phyloP scores from a whole-genome alignment of 2,888 invertebrate genomes.

The Exocentrus adspersus region DNA sequence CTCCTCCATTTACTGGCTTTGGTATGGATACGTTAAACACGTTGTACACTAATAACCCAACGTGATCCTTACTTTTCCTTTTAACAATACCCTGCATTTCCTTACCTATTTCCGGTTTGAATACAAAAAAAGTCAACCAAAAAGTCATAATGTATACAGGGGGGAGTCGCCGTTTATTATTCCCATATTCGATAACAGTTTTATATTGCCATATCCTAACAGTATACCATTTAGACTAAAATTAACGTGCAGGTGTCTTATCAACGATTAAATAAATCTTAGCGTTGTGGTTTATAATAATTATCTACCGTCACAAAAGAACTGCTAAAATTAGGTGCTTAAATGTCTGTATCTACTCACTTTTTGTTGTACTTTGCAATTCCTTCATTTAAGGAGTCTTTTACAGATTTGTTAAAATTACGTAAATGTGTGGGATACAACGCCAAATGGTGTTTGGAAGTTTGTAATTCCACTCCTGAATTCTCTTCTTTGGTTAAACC shows the following conservation, averaged over 20 bases:
- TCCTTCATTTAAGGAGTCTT: slow-evolving; percentile 69
- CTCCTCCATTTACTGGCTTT: slow-evolving; percentile 63
- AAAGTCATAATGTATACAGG: slow-evolving; percentile 73
- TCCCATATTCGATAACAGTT: slow-evolving; percentile 69
- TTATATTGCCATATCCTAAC: slow-evolving; percentile 74
- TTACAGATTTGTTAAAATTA: slow-evolving; percentile 69
- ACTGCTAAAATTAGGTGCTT: not conserved
- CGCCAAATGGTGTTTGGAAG: slow-evolving; percentile 68
- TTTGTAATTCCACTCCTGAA: slow-evolving; percentile 67
- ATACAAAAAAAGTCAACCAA: slow-evolving; percentile 77
- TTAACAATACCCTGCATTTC: slow-evolving; percentile 73
- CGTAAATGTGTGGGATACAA: slow-evolving; percentile 73
- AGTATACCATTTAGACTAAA: slow-evolving; percentile 75
- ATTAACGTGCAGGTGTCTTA: too few species aligned
- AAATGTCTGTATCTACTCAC: slow-evolving; percentile 63
- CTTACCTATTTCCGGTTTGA: slow-evolving; percentile 71
- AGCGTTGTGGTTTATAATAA: too few species aligned
- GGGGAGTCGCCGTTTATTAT: slow-evolving; percentile 70
- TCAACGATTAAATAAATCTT: too few species aligned
- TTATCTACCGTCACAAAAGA: too few species aligned
- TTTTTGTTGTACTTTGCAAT: slow-evolving; percentile 71
- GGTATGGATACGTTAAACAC: slow-evolving; percentile 78
- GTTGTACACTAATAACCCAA: slow-evolving; percentile 75
- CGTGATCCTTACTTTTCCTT: slow-evolving; percentile 73
- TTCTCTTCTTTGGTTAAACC: slow-evolving; percentile 68